Conservation (phyloP, 2,113 vertebrate species). For the Conger conger region DNA sequence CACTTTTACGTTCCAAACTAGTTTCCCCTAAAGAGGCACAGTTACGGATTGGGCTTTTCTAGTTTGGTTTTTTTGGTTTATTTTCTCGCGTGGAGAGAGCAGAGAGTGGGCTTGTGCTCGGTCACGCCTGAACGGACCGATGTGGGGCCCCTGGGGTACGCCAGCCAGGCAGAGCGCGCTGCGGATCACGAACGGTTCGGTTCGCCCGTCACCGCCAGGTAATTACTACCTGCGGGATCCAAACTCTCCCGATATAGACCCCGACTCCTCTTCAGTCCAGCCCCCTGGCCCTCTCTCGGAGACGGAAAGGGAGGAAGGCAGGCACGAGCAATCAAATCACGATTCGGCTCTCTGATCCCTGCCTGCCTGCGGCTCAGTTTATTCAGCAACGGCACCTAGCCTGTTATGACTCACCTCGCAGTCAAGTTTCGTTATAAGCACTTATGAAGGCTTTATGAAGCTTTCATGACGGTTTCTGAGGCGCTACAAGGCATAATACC, state of each 20-base stretch:
- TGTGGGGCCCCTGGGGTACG: not conserved
- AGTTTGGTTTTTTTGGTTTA: not conserved
- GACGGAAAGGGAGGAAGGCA: not conserved
- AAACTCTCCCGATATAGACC: not conserved
- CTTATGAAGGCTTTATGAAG: not conserved
- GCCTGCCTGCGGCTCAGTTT: not conserved
- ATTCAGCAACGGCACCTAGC: not conserved
- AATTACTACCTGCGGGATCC: slow-evolving; percentile 10
- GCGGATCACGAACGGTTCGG: not conserved
- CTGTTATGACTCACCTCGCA: too few species aligned
- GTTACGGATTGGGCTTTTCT: not conserved
- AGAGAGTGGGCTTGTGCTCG: not conserved
- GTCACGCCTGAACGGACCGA: not conserved
- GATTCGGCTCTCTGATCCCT: not conserved
- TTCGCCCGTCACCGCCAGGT: not conserved
- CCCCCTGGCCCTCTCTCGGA: not conserved
- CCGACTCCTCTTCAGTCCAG: not conserved
- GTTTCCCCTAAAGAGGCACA: not conserved
- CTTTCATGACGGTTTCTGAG: not conserved
- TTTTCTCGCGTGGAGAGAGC: not conserved
- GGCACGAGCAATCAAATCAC: not conserved
- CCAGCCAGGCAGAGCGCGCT: not conserved
- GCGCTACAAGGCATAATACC: not conserved
- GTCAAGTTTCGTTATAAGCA: not conserved
- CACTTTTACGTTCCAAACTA: not conserved